Conservation (phyloP, 2,113 vertebrate genomes). For the Eubucco bourcierii region DNA sequence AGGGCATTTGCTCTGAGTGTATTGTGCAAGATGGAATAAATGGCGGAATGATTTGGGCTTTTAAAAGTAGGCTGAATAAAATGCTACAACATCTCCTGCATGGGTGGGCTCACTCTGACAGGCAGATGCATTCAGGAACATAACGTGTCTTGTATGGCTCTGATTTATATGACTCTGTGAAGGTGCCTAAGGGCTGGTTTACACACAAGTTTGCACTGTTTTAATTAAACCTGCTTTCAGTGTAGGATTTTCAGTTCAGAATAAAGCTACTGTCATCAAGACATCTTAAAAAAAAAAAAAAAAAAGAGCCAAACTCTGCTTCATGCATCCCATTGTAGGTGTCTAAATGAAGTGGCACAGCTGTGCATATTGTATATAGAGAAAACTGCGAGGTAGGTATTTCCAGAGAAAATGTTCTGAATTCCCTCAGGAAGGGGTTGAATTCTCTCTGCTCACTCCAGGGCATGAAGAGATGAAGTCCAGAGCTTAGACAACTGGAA, state of each 20-base stretch:
- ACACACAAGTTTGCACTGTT: conserved; percentile 51
- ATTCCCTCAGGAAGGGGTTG: neutral
- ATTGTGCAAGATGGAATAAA: conserved; percentile 43
- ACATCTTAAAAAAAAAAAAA: neutral
- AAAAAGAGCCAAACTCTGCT: neutral
- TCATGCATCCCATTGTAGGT: neutral
- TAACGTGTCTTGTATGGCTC: neutral
- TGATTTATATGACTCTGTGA: conserved; percentile 46
- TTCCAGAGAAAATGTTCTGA: neutral
- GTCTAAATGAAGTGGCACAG: neutral
- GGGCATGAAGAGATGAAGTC: neutral
- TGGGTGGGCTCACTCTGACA: conserved; percentile 59
- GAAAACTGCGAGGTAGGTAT: neutral
- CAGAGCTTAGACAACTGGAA: neutral
- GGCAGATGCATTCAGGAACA: conserved; percentile 56
- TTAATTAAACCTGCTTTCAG: conserved; percentile 68
- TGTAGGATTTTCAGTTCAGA: conserved; percentile 19
- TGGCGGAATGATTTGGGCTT: conserved; percentile 58
- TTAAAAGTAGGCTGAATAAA: conserved; percentile 54
- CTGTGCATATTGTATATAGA: neutral
- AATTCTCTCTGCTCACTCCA: neutral
- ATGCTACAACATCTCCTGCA: conserved; percentile 29
- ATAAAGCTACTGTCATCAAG: conserved; percentile 32
- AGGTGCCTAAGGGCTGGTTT: conserved; percentile 61
- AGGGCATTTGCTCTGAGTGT: conserved; percentile 35